Percentiles rank a stretch among this genome's conserved stretches.
These are phyloP conservation scores for Lamellibrachia columna DNA, from an alignment of 2,888 invertebrate genomes.

Conservation along the genomic window DNA sequence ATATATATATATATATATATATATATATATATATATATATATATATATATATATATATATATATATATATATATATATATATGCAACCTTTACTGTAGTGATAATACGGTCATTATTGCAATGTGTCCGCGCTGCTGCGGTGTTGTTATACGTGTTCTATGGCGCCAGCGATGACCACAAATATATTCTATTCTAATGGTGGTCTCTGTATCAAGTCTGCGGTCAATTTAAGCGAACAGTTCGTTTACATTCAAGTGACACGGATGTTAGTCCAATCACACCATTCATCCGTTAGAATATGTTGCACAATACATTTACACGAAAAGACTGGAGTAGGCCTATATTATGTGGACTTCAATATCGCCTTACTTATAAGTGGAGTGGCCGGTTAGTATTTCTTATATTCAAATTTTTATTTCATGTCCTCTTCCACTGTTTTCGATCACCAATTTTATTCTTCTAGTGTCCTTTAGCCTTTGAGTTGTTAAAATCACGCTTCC, in stretches of 20 bases:
- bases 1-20: too few species aligned
- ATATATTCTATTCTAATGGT: not conserved
- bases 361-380: not conserved
- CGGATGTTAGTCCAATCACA: not conserved
- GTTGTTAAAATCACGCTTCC: not conserved
- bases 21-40: not conserved
- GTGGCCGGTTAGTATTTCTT: not conserved
- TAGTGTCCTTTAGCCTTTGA: too few species aligned
- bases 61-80: not conserved
- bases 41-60: conserved; percentile 1
- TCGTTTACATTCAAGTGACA: not conserved
- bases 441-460: too few species aligned
- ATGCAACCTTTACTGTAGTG: not conserved
- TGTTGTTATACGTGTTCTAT: not conserved
- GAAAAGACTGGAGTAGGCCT: not conserved
- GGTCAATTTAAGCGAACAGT: not conserved
- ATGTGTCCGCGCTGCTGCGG: not conserved
- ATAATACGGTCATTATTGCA: not conserved
- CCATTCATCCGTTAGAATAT: not conserved
- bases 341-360: not conserved
- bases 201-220: not conserved
- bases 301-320: not conserved
- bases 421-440: too few species aligned
- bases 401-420: too few species aligned
- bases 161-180: not conserved